Base-by-base conservation (phyloP, 2,113 vertebrate genomes). In the Eulacestoma nigropectus region DNA sequence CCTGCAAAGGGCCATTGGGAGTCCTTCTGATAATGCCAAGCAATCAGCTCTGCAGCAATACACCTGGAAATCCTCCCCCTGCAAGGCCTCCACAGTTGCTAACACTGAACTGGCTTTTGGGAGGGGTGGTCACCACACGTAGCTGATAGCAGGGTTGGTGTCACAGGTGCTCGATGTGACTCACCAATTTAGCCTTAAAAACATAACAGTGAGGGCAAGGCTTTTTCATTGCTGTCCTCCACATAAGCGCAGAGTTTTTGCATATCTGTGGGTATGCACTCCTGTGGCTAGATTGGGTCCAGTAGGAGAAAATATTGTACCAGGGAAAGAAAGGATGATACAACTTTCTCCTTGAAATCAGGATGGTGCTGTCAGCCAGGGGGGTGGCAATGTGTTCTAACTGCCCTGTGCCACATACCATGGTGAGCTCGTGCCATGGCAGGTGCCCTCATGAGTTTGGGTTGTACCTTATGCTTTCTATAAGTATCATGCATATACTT, bases 51-150 rank as follows among this genome's bases (percentile, higher is more conserved):
- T 65, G 44, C 27, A 76, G 53, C 33, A 23, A 15, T 11, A 20
- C 26, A 18, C 41, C 89, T 26, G 18, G 33, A 68, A 72, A 60
- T 26, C 47, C 25, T 26, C 26, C 20, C 27, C 33, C 30, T 47
- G 9, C 73, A 80, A 39, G 73, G 67, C 16, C 46, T 68, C 52
- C 72, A 16, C 49, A 86, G 90, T 20, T 89, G 84, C 30, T 44
- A 35, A 7, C 18, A 33, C 4, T 75, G 19, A 64, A 7, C 17
- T 27, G 26, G 6, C 25, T 60, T 9, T 29, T 1, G 18, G 35
- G 26, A 59, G 46, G 11, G 75, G 30, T 41, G n/a, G 17, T 56
- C 57, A 6, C 16, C 22, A 41, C 0, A 0, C 2, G 1, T 3
- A 55, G 46, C 75, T 68, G 49, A 41, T 7, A 44, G 50, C 41